Percentiles rank a stretch among this genome's conserved stretches.
These are phyloP conservation scores for Agapostemon virescens DNA, from an alignment of 2,888 invertebrate genomes.

Conservation along the genomic window DNA sequence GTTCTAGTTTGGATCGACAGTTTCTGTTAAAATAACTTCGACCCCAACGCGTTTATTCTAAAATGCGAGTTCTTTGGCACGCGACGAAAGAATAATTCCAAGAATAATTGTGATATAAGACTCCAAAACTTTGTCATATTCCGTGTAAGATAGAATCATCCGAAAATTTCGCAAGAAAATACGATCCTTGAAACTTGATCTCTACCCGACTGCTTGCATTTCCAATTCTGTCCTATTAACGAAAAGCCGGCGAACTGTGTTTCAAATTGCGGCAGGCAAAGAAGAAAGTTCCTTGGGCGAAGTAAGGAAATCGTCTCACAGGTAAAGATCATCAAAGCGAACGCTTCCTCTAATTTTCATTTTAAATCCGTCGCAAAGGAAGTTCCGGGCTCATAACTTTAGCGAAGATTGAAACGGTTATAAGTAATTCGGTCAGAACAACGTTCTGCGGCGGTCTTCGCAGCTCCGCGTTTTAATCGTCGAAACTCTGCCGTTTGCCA, in stretches of 20 bases:
- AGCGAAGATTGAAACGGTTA: not conserved
- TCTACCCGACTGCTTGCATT: not conserved
- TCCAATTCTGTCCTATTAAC: slow-evolving; percentile 19
- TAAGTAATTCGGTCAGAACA: not conserved
- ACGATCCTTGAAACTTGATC: slow-evolving; percentile 1
- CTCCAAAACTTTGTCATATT: not conserved
- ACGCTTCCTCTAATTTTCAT: slow-evolving; percentile 16
- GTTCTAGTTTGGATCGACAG: too few species aligned
- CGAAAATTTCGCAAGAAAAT: not conserved
- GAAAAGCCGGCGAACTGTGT: slow-evolving; percentile 9
- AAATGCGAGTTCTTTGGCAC: too few species aligned
- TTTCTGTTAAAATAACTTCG: too few species aligned
- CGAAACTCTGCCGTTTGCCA: not conserved
- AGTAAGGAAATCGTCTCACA: not conserved
- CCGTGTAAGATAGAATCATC: not conserved
- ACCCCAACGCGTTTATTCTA: too few species aligned
- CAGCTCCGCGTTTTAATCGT: not conserved
- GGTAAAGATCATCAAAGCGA: slow-evolving; percentile 17
- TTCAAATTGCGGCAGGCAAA: slow-evolving; percentile 19
- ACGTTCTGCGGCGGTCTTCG: not conserved
- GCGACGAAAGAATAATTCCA: not conserved
- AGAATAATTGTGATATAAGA: slow-evolving; percentile 24
- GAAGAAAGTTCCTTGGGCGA: not conserved
- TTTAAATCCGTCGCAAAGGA: not conserved
- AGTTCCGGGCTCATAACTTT: slow-evolving; percentile 8